Evolutionary conservation across 2,113 vertebrate genomes (phyloP).

Genomic region (Heterocephalus glaber): DNA sequence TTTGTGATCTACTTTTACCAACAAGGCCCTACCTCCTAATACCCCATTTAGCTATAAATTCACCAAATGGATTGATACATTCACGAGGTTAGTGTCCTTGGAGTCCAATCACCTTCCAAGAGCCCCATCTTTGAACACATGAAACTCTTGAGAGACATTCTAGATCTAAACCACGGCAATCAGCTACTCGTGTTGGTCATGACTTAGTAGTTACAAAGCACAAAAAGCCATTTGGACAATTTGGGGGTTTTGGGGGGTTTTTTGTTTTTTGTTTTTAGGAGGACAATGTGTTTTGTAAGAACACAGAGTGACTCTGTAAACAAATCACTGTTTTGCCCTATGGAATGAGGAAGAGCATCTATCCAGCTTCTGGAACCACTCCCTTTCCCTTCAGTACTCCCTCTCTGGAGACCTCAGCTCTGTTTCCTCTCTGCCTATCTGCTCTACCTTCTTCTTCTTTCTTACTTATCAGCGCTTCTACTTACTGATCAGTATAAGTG

Average conservation of each 20-base stretch:
- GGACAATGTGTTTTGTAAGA: neutral
- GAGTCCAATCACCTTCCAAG: neutral
- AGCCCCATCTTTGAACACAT: neutral
- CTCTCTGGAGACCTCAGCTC: neutral
- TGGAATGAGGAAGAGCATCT: accelerated
- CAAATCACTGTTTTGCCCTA: neutral
- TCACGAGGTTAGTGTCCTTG: neutral
- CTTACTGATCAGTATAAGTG: neutral
- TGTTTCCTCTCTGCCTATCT: neutral
- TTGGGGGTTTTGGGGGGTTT: no score
- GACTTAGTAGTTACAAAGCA: neutral
- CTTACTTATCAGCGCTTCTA: neutral
- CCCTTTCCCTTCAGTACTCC: no score
- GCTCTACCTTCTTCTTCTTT: neutral
- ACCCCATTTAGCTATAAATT: neutral
- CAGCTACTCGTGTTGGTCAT: neutral
- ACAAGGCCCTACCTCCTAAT: neutral
- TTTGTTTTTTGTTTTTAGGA: neutral
- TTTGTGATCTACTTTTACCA: neutral
- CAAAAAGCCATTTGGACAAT: neutral
- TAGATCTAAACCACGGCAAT: neutral
- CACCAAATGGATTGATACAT: neutral
- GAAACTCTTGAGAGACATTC: neutral
- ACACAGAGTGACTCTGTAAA: neutral
- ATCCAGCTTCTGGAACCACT: no score